These are phyloP conservation scores for rat (Rattus norvegicus) DNA, from an alignment of 2,113 vertebrate species.

Conservation along the genomic window DNA sequence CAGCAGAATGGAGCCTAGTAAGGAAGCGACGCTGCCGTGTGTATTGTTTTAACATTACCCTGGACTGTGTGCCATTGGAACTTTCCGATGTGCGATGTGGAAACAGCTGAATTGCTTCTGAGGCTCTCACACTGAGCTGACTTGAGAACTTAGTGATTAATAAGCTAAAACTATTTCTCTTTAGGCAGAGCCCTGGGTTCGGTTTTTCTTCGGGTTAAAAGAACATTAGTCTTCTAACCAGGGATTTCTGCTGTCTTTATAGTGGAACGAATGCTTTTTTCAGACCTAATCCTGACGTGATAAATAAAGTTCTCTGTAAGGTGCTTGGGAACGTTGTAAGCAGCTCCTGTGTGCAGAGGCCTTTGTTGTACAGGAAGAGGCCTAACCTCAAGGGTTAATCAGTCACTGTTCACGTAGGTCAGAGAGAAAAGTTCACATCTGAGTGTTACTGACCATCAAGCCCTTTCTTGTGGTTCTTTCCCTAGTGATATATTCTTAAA, in stretches of 20 bases:
- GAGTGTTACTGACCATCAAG: conserved; percentile 65
- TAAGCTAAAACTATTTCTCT: conserved; percentile 45
- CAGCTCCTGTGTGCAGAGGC: conserved; percentile 70
- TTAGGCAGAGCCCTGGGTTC: conserved; percentile 35
- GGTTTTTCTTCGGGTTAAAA: conserved; percentile 66
- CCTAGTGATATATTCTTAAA: conserved; percentile 66
- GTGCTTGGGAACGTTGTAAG: conserved; percentile 82
- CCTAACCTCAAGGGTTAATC: conserved; percentile 71
- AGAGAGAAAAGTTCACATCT: conserved; percentile 80
- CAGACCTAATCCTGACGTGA: conserved; percentile 64
- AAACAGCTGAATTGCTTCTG: conserved; percentile 68
- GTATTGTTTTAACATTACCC: conserved; percentile 72
- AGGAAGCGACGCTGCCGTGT: conserved; percentile 12
- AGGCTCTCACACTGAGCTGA: conserved; percentile 24
- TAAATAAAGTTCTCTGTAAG: conserved; percentile 79
- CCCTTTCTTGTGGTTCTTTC: conserved; percentile 72
- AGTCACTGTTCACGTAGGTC: conserved; percentile 71
- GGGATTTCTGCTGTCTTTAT: conserved; percentile 51
- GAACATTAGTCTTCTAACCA: conserved; percentile 67
- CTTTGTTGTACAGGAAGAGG: conserved; percentile 79
- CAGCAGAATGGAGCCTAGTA: conserved; percentile 48
- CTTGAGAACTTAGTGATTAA: conserved; percentile 46
- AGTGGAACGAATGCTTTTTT: conserved; percentile 67
- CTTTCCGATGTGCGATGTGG: conserved; percentile 54
- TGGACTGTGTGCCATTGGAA: not conserved